Percentiles rank a stretch among this genome's conserved stretches.
Evolutionary conservation across 2,888 invertebrate genomes (phyloP).

Genomic region (Xestoiulus laeticollis): DNA sequence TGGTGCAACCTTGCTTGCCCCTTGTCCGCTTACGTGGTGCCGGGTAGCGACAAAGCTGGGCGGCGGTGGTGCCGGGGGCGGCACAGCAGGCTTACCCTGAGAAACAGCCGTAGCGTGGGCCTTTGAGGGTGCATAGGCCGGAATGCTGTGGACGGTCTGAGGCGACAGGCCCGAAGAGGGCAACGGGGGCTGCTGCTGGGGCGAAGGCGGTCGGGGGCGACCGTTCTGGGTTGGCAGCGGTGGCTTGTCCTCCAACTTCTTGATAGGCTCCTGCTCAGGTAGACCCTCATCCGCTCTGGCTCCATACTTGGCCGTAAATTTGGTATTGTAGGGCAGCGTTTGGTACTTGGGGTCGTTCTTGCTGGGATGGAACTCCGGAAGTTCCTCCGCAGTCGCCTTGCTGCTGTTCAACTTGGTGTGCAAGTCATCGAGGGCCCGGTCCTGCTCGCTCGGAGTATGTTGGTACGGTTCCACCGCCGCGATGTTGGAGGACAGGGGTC

Average conservation of each 20-base stretch:
- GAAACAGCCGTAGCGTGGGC: slow-evolving; percentile 54
- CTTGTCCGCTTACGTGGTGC: background rate
- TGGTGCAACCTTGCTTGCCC: slow-evolving; percentile 47
- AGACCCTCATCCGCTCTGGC: background rate
- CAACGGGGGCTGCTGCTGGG: background rate
- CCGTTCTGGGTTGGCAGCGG: slow-evolving; percentile 18
- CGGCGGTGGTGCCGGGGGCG: slow-evolving; percentile 27
- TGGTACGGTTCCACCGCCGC: slow-evolving; percentile 65
- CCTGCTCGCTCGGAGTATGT: slow-evolving; percentile 59
- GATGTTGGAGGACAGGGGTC: slow-evolving; percentile 59
- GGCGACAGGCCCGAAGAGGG: slow-evolving; percentile 44
- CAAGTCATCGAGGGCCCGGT: slow-evolving; percentile 57
- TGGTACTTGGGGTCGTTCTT: slow-evolving; percentile 92
- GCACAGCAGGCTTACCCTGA: slow-evolving; percentile 23
- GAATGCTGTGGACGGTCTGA: slow-evolving; percentile 56
- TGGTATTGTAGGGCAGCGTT: slow-evolving; percentile 88
- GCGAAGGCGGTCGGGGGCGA: background rate
- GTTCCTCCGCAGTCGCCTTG: slow-evolving; percentile 52
- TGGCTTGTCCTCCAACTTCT: background rate
- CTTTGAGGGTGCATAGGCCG: slow-evolving; percentile 55
- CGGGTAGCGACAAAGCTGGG: slow-evolving; percentile 58
- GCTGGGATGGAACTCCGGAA: slow-evolving; percentile 73
- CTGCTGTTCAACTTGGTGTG: slow-evolving; percentile 56
- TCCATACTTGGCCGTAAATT: slow-evolving; percentile 68
- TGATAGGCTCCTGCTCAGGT: background rate